Evolutionary conservation across 1,140 invertebrate species (phyloP).

Genomic region (Penaeus chinensis): DNA sequence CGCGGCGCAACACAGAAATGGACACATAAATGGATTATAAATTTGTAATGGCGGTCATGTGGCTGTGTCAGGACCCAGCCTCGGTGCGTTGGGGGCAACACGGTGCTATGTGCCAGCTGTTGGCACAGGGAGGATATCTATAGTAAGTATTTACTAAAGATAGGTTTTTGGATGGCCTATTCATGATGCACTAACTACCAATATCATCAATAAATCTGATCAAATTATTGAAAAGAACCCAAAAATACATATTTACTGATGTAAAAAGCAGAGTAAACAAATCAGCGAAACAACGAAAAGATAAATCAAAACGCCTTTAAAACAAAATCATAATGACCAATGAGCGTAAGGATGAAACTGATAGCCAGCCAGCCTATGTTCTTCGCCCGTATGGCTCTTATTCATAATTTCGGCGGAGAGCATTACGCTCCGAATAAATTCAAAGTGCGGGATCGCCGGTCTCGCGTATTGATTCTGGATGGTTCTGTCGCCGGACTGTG

Average conservation of each 20-base stretch:
- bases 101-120: neutral
- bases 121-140: neutral
- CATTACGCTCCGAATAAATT: neutral
- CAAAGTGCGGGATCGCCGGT: constrained; percentile 27
- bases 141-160: neutral
- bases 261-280: too few species aligned
- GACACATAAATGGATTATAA: constrained; percentile 45
- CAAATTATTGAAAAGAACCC: too few species aligned
- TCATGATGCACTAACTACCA: too few species aligned
- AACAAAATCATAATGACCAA: too few species aligned
- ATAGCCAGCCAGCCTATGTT: too few species aligned
- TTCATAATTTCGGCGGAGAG: neutral
- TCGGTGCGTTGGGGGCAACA: constrained; percentile 2
- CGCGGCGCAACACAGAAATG: constrained; percentile 13
- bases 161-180: too few species aligned
- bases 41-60: constrained; percentile 48
- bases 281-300: too few species aligned
- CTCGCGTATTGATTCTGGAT: constrained; percentile 35
- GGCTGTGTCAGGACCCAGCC: constrained; percentile 8
- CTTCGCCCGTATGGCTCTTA: too few species aligned
- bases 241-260: too few species aligned
- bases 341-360: too few species aligned
- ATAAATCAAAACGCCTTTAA: too few species aligned
- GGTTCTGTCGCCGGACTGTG: constrained; percentile 21
- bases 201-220: too few species aligned